Conservation (phyloP, 2,113 vertebrate genomes). For the Chelonoidis abingdonii region DNA sequence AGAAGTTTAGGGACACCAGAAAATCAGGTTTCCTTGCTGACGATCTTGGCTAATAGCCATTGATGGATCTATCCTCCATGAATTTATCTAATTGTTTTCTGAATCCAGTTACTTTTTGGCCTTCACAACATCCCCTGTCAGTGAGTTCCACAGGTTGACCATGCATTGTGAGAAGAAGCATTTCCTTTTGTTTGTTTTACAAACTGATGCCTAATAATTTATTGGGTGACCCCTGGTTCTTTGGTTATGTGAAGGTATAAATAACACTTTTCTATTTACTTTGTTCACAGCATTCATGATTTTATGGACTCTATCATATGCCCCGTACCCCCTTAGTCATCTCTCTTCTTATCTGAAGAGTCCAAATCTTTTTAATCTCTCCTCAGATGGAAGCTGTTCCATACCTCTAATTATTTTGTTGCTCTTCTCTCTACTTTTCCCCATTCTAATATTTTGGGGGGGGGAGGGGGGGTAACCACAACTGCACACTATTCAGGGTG, state of each 20-base stretch:
- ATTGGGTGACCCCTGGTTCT: neutral
- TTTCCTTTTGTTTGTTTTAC: neutral
- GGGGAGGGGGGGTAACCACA: neutral
- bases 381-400: neutral
- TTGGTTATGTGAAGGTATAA: neutral
- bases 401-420: neutral
- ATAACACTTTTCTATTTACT: neutral
- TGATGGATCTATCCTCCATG: neutral
- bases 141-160: neutral
- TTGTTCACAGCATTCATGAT: neutral
- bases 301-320: neutral
- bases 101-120: neutral
- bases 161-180: neutral
- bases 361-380: neutral
- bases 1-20: neutral
- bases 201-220: neutral
- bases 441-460: neutral
- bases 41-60: neutral
- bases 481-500: neutral
- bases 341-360: neutral
- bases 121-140: neutral
- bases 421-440: neutral
- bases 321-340: neutral
- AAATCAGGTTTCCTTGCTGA: neutral
- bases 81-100: neutral